These are phyloP conservation scores for Drosophila guanche DNA, from an alignment of 1,140 invertebrate species.

Conservation along the genomic window DNA sequence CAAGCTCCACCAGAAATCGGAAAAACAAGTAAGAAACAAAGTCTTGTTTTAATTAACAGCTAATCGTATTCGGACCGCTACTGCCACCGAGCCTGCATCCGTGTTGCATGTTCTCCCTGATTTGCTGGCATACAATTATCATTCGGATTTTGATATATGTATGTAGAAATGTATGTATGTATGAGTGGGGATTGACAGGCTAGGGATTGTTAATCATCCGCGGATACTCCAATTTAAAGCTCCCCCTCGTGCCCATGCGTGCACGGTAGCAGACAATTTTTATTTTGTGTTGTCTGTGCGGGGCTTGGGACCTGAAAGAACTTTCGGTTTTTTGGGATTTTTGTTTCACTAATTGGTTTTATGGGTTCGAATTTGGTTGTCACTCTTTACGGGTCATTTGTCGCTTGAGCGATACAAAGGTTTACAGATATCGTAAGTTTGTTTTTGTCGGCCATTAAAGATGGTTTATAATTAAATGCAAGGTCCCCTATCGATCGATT, in stretches of 20 bases:
- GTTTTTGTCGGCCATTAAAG: constrained; percentile 46
- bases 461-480: constrained; percentile 69
- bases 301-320: constrained; percentile 2
- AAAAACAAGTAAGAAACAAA: constrained; percentile 5
- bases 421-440: constrained; percentile 48
- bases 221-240: constrained; percentile 22
- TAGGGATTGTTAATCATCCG: constrained; percentile 30
- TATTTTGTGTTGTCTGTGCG: constrained; percentile 3
- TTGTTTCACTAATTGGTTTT: constrained; percentile 57
- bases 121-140: constrained; percentile 72
- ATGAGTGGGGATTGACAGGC: too few species aligned
- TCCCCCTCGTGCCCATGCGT: constrained; percentile 9
- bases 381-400: constrained; percentile 54
- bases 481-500: constrained; percentile 40
- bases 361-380: constrained; percentile 37
- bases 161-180: not conserved
- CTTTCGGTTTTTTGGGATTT: constrained; percentile 14
- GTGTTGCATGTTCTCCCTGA: constrained; percentile 58
- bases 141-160: constrained; percentile 42
- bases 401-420: constrained; percentile 39
- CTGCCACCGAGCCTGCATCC: constrained; percentile 24
- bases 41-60: constrained; percentile 77
- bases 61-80: constrained; percentile 51
- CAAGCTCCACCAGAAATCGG: not conserved
- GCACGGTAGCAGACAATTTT: constrained; percentile 45